phyloP scores from a whole-genome alignment of 2,888 invertebrate species.

The Taenaris catops region DNA sequence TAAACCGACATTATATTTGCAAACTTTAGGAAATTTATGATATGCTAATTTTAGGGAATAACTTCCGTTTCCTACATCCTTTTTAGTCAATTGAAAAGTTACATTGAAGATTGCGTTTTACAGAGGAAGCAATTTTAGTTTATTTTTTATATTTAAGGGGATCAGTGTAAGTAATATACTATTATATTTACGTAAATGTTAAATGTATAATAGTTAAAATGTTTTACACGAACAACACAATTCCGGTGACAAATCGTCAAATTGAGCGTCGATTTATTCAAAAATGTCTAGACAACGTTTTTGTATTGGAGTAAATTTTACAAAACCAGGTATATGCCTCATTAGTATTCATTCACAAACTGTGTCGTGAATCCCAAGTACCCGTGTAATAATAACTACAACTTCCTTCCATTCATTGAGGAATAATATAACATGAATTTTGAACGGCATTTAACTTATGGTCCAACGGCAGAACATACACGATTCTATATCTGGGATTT shows the following conservation, averaged over 20 bases:
- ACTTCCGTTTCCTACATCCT: too few species aligned
- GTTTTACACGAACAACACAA: conserved; percentile 1
- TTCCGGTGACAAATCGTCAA: conserved; percentile 22
- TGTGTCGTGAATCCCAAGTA: conserved; percentile 28
- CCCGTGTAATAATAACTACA: conserved; percentile 30
- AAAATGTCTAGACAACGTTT: conserved; percentile 11
- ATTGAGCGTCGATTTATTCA: conserved; percentile 20
- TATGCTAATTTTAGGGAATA: too few species aligned
- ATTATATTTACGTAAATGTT: too few species aligned
- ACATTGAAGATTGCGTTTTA: too few species aligned
- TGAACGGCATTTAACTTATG: conserved; percentile 21
- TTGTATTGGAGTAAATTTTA: conserved; percentile 15
- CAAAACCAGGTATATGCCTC: conserved; percentile 18
- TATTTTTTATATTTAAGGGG: too few species aligned
- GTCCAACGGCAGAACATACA: conserved; percentile 17
- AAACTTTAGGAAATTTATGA: too few species aligned
- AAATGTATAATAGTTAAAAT: too few species aligned
- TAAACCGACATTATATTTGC: too few species aligned
- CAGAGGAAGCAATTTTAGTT: too few species aligned
- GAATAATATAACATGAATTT: conserved; percentile 28
- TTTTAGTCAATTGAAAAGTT: too few species aligned
- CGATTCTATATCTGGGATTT: too few species aligned
- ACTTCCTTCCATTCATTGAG: conserved; percentile 34
- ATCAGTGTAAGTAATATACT: too few species aligned
- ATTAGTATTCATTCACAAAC: conserved; percentile 32